Evolutionary conservation across 2,113 vertebrate genomes (phyloP).

Genomic region (Megalops atlanticus): DNA sequence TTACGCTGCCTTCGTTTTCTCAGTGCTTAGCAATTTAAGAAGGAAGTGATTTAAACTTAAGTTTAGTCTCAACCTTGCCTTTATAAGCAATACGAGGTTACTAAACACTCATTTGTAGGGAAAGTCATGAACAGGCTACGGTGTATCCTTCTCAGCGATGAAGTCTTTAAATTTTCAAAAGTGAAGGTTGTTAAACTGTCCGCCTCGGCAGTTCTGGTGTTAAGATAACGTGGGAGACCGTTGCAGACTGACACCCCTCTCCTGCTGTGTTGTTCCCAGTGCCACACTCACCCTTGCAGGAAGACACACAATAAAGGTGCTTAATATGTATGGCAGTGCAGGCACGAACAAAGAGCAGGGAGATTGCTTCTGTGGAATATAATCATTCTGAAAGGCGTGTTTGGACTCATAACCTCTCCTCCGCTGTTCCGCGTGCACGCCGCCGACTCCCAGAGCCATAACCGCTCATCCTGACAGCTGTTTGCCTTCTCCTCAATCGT

Average conservation of each 20-base stretch:
- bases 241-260: background rate
- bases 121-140: no score
- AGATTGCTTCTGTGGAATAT: conserved; percentile 6
- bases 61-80: no score
- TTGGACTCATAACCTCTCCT: background rate
- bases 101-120: no score
- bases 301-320: background rate
- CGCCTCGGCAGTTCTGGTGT: no score
- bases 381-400: conserved; percentile 1
- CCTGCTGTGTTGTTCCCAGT: background rate
- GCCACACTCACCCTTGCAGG: background rate
- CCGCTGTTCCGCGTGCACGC: background rate
- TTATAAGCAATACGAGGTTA: no score
- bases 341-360: background rate
- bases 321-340: background rate
- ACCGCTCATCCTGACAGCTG: background rate
- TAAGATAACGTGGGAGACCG: background rate
- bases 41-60: no score
- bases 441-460: background rate
- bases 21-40: no score
- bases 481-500: background rate
- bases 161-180: no score
- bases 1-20: no score
- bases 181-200: no score
- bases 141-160: no score